Evolutionary conservation across 2,888 invertebrate genomes (phyloP).

Genomic region (Scaeva pyrastri): DNA sequence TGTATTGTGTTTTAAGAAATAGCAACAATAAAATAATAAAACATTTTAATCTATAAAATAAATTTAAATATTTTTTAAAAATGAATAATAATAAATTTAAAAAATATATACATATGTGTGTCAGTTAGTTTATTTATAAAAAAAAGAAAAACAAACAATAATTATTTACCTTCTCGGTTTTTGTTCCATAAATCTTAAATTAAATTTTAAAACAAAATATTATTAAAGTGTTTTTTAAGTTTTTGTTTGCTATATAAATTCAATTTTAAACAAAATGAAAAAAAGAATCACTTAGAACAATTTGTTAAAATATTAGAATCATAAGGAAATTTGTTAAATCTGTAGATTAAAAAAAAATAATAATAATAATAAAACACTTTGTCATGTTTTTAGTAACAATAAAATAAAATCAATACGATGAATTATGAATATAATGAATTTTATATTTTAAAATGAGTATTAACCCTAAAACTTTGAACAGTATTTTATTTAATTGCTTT

Average conservation of each 20-base stretch:
- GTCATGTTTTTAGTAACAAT: slow-evolving; percentile 32
- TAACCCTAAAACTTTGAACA: not conserved
- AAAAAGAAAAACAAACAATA: slow-evolving; percentile 13
- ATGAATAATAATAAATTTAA: slow-evolving; percentile 32
- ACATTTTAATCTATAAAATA: slow-evolving; percentile 11
- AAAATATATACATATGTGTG: slow-evolving; percentile 62
- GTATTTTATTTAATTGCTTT: not conserved
- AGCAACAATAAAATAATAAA: slow-evolving; percentile 15
- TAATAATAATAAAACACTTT: slow-evolving; percentile 15
- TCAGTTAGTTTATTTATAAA: slow-evolving; percentile 50
- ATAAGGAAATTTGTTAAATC: slow-evolving; percentile 55
- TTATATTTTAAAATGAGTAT: not conserved
- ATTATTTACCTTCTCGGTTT: slow-evolving; percentile 8
- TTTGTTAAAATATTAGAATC: slow-evolving; percentile 61
- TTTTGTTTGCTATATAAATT: slow-evolving; percentile 14
- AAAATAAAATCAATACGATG: slow-evolving; percentile 3
- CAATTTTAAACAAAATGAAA: slow-evolving; percentile 24
- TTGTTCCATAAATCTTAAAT: slow-evolving; percentile 45
- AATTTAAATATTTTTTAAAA: slow-evolving; percentile 34
- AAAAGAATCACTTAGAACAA: slow-evolving; percentile 62
- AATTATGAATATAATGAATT: slow-evolving; percentile 6
- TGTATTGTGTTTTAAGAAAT: slow-evolving; percentile 49
- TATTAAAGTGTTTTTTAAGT: slow-evolving; percentile 42
- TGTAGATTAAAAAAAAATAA: slow-evolving; percentile 43
- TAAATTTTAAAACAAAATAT: slow-evolving; percentile 41